Percentiles rank a stretch among this genome's conserved stretches.
Conservation (phyloP, 2,113 vertebrate species). For the Myiagra hebetior region DNA sequence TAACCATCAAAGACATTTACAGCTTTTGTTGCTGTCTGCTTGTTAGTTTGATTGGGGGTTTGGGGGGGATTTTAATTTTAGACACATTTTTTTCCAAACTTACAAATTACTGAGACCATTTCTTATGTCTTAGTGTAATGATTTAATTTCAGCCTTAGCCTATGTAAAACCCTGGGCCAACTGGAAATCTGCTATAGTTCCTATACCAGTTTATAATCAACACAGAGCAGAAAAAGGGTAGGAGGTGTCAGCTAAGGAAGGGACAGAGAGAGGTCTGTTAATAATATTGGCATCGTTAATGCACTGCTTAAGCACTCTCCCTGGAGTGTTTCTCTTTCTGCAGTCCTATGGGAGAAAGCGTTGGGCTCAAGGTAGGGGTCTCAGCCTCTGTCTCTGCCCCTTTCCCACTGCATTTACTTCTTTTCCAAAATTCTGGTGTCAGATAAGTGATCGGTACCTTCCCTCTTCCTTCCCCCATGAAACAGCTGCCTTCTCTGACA, state of each 20-base stretch:
- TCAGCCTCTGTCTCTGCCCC: rapidly evolving
- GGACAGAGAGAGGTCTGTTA: background rate
- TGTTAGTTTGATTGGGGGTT: background rate
- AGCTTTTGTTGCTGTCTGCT: background rate
- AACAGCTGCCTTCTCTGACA: background rate
- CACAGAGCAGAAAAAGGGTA: background rate
- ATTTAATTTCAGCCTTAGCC: background rate
- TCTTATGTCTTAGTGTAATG: background rate
- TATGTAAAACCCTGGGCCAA: background rate
- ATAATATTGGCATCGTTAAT: background rate
- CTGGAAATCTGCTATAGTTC: background rate
- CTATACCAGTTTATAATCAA: background rate
- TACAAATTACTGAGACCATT: background rate
- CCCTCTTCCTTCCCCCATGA: background rate
- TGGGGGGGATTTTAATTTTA: background rate
- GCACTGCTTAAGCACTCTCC: background rate
- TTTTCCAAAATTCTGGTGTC: background rate
- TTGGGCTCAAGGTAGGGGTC: background rate
- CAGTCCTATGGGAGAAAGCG: background rate
- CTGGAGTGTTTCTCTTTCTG: background rate
- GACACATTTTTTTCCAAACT: background rate
- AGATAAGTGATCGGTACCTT: background rate
- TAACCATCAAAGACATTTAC: background rate
- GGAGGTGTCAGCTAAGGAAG: background rate
- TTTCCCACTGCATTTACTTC: background rate